Conservation (phyloP, 2,797 vertebrate genomes). For the Coregonus ussuriensis region DNA sequence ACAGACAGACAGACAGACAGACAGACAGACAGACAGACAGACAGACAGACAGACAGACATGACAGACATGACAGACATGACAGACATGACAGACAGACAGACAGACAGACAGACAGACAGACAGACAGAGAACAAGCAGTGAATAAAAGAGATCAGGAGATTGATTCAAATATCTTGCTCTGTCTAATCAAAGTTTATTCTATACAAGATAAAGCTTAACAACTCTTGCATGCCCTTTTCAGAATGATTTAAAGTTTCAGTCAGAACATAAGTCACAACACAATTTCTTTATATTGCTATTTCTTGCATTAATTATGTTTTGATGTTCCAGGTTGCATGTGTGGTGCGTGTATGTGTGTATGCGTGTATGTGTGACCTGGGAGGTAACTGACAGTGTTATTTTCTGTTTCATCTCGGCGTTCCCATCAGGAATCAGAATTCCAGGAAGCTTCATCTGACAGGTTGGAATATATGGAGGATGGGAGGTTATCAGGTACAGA, state of each 20-base stretch:
- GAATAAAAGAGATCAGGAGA: background rate
- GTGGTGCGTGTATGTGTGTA: too few species aligned
- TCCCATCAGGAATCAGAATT: conserved; percentile 67
- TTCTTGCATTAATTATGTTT: too few species aligned
- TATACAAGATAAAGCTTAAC: too few species aligned
- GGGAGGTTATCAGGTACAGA: conserved; percentile 78
- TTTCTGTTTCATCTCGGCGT: conserved; percentile 49
- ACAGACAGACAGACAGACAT: background rate
- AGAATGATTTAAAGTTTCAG: too few species aligned
- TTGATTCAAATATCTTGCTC: background rate
- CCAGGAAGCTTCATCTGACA: conserved; percentile 72
- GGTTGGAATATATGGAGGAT: conserved; percentile 68
- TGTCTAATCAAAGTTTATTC: too few species aligned
- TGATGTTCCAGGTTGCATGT: too few species aligned
- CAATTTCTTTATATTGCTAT: too few species aligned
- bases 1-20: too few species aligned
- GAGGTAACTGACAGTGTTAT: conserved; percentile 56
- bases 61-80: too few species aligned
- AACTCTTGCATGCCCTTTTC: too few species aligned
- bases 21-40: background rate
- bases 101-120: too few species aligned
- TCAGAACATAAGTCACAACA: background rate
- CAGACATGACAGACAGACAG: too few species aligned
- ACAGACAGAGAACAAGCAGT: background rate
- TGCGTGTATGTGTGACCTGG: conserved; percentile 7